A percentile compares a stretch with the other conserved stretches of the same genome.
These are phyloP conservation scores for Acanthiza pusilla DNA, from an alignment of 2,797 vertebrate genomes.

Conservation along the genomic window DNA sequence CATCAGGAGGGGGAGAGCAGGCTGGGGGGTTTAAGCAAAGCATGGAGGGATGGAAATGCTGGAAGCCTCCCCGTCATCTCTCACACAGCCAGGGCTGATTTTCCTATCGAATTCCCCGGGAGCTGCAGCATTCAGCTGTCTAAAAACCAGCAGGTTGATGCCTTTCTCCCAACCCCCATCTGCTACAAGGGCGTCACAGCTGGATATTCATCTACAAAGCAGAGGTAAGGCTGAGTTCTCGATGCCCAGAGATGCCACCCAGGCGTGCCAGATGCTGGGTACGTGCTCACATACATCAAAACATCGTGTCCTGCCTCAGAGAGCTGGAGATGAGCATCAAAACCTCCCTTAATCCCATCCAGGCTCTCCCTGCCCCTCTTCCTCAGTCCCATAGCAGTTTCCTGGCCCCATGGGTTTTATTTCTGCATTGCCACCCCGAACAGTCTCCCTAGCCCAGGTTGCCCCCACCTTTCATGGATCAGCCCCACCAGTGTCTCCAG, in stretches of 20 bases:
- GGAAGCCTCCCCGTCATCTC: not conserved
- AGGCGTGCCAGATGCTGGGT: not conserved
- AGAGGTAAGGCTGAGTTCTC: not conserved
- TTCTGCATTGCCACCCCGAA: not conserved
- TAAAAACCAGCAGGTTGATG: not conserved
- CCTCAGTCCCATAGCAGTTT: not conserved
- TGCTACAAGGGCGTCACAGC: not conserved
- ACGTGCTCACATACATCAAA: not conserved
- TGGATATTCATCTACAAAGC: not conserved
- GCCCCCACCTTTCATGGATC: not conserved
- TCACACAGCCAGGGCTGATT: not conserved
- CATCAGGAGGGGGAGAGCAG: not conserved
- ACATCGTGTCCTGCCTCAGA: not conserved
- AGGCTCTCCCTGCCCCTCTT: not conserved
- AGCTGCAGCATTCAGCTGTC: not conserved
- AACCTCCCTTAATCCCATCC: not conserved
- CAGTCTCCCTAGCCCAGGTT: rapidly evolving
- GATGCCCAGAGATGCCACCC: not conserved
- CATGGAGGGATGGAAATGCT: rapidly evolving
- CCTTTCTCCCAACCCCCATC: not conserved
- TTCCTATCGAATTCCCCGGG: not conserved
- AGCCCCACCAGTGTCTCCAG: not conserved
- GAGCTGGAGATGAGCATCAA: not conserved
- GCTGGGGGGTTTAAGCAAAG: not conserved
- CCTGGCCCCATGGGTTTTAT: not conserved